phyloP scores from a whole-genome alignment of 2,797 vertebrate species.

The Sphenodon punctatus region DNA sequence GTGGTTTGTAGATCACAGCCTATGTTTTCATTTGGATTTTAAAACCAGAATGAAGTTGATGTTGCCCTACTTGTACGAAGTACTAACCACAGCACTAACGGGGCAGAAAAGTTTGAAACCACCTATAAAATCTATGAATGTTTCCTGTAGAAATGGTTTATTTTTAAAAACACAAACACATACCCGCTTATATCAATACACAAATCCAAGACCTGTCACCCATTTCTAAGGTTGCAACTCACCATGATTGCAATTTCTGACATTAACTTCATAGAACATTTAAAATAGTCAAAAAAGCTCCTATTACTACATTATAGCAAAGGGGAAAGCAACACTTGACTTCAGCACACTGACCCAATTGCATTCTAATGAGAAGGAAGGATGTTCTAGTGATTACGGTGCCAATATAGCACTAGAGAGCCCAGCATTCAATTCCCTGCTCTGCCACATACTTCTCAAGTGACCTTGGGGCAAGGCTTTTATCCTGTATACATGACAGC shows the following conservation, averaged over 20 bases:
- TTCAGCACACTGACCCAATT: neutral
- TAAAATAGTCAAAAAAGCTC: neutral
- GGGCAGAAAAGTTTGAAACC: neutral
- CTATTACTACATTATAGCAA: neutral
- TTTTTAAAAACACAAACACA: no score
- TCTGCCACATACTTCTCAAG: no score
- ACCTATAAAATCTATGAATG: neutral
- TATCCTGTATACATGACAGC: no score
- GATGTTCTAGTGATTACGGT: no score
- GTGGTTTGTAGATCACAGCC: no score
- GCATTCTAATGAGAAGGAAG: neutral
- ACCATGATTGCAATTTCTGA: neutral
- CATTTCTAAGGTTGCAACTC: neutral
- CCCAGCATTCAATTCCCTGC: no score
- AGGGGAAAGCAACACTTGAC: neutral
- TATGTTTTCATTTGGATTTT: no score
- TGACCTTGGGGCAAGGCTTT: no score
- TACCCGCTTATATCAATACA: neutral
- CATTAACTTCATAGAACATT: conserved; percentile 20
- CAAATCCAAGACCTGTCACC: neutral
- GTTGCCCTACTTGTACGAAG: no score
- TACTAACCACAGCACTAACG: neutral
- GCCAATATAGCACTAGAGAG: no score
- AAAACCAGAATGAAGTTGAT: no score
- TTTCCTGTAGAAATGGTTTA: neutral